Evolutionary conservation across 2,888 invertebrate species (phyloP).

Genomic region (Elmis aenea): DNA sequence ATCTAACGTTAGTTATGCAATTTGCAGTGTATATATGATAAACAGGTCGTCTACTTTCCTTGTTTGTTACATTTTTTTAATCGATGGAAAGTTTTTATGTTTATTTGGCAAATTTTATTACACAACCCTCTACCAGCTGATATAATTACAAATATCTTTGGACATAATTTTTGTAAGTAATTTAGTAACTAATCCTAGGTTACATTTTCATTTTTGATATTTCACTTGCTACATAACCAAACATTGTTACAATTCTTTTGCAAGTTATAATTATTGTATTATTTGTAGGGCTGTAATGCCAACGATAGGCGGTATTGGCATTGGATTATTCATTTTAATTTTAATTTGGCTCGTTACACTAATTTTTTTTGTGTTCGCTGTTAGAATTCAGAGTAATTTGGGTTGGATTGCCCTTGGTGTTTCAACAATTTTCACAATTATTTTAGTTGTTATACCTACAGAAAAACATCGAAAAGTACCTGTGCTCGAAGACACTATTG

Average conservation of each 20-base stretch:
- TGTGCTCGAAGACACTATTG: conserved; percentile 22
- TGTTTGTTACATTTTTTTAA: no score
- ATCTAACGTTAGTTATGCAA: no score
- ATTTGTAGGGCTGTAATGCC: conserved; percentile 23
- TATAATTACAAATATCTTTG: no score
- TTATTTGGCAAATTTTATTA: no score
- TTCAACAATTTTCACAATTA: conserved; percentile 53
- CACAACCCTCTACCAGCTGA: no score
- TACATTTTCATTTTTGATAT: not conserved
- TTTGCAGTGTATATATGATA: no score
- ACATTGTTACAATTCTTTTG: no score
- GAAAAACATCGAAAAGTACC: conserved; percentile 27
- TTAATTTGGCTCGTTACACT: conserved; percentile 60
- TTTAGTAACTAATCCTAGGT: not conserved
- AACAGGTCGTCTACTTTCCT: no score
- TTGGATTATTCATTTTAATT: conserved; percentile 62
- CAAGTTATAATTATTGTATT: no score
- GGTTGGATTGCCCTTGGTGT: conserved; percentile 56
- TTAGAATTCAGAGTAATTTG: conserved; percentile 60
- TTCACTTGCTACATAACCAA: no score
- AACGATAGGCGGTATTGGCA: conserved; percentile 51
- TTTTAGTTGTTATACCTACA: conserved; percentile 57
- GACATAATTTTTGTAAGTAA: not conserved
- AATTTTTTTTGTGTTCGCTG: conserved; percentile 59
- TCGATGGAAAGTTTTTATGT: no score